Evolutionary conservation across 1,140 invertebrate species (phyloP), one percentile per base, ranked within the genome.

Genomic region (Brachionus rubens): DNA sequence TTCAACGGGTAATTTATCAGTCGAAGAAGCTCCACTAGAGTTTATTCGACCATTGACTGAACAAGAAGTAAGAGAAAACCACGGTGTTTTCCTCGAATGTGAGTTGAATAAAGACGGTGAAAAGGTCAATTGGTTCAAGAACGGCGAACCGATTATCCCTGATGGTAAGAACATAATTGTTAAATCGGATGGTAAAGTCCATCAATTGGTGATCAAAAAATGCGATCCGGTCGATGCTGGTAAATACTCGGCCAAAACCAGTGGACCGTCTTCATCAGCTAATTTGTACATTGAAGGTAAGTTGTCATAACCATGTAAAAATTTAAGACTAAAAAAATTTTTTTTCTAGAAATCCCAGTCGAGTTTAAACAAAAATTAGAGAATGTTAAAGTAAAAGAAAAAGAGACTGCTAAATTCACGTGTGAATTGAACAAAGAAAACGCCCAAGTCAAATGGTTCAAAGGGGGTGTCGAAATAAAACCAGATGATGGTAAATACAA

Each of bases 361-460:
- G 78, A 81, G 54, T 82, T 83, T 79, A 77, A 79, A 10, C 79
- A 77, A 54, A 80, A 81, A 16, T 78, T 85, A 26, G 78, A 83
- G 54, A 82, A 84, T 76, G 75, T 80, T n/a, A 77, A 70, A 10
- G 81, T 82, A 19, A 81, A 79, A 46, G 84, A 84, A 76, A 81
- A 80, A 41, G 82, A 82, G 50, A 79, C 80, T 5, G 84, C 83
- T 26, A 77, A 79, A 33, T 85, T 84, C 78, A 80, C 82, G 46
- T 84, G 83, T 78, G 81, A 83, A 78, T 78, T 82, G 12, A 82
- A 80, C 9, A 77, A 84, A 48, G 67, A 82, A 41, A 80, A 84
- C 52, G 80, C 83, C 48, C 80, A 78, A 26, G 82, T 85, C 21
- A 84, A 82, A 77, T 87, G 86, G 85, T 82, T 82, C 67, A 82